Evolutionary conservation across 1,140 invertebrate genomes (phyloP), one percentile per base, ranked within the genome.

Genomic region (Caerostris extrusa): DNA sequence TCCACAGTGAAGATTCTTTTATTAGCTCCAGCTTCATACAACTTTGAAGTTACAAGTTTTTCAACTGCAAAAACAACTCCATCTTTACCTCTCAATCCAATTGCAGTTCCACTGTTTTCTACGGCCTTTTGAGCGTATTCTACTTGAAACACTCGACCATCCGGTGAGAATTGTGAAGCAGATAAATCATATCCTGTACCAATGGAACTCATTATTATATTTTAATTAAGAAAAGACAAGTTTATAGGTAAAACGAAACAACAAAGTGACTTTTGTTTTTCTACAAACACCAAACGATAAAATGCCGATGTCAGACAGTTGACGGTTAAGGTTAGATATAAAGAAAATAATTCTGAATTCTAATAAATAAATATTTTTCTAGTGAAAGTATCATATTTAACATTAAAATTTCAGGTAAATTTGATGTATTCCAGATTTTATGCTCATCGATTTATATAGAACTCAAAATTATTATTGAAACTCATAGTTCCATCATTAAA

Each of bases 121-220:
- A 99, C 99, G 17, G 99, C 99, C 96, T 99, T 99, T 88, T 98
- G 98, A 55, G 99, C 99, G 97, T 99, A 99, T 97, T 99, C 99
- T 2, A 99, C 99, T 97, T 99, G 99, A 96, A 99, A 99, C 85
- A 99, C 99, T 95, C 99, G 96, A 17, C 99, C 99, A 96, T 99
- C 99, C 12, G 99, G 99, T 12, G 99, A 99, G 97, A 99, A 99
- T 97, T 99, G 99, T 19, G 99, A 99, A 10, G 99, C 99, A 94
- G 99, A 99, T 95, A 99, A 97, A 97, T 99, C 99, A 96, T 99
- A 99, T 5, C 92, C 92, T 14, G 92, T 93, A 7, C 92, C 92
- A 17, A 93, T 93, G 7, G 92, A 93, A 64, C 92, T 93, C 92
- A 93, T 93, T 50, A 12, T 82, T 57, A 10, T 14, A 34, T 7